Conservation (phyloP, 2,888 invertebrate species). For the Oscheius myriophilus region DNA sequence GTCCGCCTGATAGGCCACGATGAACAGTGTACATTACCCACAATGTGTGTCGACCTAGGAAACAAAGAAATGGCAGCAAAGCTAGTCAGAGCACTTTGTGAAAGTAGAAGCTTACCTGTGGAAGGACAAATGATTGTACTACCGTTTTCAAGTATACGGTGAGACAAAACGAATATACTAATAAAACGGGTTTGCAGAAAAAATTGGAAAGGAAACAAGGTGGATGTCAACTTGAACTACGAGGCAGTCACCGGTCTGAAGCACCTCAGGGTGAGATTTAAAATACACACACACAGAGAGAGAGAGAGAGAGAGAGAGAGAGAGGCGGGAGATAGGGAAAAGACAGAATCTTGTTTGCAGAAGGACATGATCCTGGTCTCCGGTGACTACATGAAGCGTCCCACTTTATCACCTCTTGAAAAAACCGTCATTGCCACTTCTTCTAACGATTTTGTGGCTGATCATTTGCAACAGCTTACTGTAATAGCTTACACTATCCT, state of each 20-base stretch:
- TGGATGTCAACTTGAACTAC: conserved; percentile 38
- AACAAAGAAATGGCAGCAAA: conserved; percentile 4
- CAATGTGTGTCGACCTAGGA: conserved; percentile 1
- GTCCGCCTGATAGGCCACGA: too few relatives aligned
- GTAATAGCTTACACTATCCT: not conserved
- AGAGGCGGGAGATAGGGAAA: too few relatives aligned
- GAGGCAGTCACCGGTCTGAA: conserved; percentile 36
- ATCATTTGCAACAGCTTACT: conserved; percentile 19
- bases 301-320: too few relatives aligned
- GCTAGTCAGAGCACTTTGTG: conserved; percentile 9
- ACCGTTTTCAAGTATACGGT: conserved; percentile 8
- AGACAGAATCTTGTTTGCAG: conserved; percentile 3
- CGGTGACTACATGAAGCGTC: conserved; percentile 6
- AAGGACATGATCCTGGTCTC: conserved; percentile 3
- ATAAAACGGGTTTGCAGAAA: conserved; percentile 4
- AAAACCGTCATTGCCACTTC: conserved; percentile 14
- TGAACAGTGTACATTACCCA: too few relatives aligned
- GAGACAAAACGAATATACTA: not conserved
- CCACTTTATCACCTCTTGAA: not conserved
- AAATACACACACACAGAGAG: too few relatives aligned
- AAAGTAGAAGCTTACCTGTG: conserved; percentile 1
- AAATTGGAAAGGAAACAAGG: conserved; percentile 34
- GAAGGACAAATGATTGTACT: conserved; percentile 15
- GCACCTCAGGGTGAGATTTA: conserved; percentile 31
- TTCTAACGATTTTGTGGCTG: conserved; percentile 28